These are phyloP conservation scores for Dyspetes luteomarginatus DNA, from an alignment of 2,888 invertebrate genomes.

Conservation along the genomic window DNA sequence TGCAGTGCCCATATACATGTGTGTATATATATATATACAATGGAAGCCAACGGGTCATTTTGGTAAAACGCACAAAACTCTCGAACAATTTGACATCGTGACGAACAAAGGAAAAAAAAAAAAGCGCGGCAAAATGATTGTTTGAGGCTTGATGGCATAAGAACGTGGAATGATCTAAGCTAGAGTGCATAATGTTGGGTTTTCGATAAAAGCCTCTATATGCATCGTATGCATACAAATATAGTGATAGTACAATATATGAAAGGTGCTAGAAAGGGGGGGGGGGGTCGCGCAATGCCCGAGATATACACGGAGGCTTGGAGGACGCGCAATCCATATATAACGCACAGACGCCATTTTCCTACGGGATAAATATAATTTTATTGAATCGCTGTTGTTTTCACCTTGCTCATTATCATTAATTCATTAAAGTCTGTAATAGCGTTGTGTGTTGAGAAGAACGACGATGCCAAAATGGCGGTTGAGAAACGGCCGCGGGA, in stretches of 20 bases:
- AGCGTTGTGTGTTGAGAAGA: neutral
- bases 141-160: neutral
- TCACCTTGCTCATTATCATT: neutral
- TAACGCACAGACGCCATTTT: constrained; percentile 22
- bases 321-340: constrained; percentile 7
- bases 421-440: neutral
- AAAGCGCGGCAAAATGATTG: constrained; percentile 32
- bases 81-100: constrained; percentile 8
- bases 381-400: neutral
- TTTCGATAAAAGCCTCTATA: neutral
- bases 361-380: neutral
- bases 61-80: constrained; percentile 2
- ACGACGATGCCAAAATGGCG: constrained; percentile 78
- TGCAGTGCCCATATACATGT: constrained; percentile 31
- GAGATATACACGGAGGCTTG: constrained; percentile 2
- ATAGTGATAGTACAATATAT: constrained; percentile 6
- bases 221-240: neutral
- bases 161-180: neutral
- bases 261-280: neutral
- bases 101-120: constrained; percentile 18
- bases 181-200: neutral
- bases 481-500: constrained; percentile 25
- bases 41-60: constrained; percentile 25
- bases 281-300: constrained; percentile 24
- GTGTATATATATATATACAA: constrained; percentile 22